phyloP scores from a whole-genome alignment of 1,140 invertebrate species.

The Drosophila pachea region DNA sequence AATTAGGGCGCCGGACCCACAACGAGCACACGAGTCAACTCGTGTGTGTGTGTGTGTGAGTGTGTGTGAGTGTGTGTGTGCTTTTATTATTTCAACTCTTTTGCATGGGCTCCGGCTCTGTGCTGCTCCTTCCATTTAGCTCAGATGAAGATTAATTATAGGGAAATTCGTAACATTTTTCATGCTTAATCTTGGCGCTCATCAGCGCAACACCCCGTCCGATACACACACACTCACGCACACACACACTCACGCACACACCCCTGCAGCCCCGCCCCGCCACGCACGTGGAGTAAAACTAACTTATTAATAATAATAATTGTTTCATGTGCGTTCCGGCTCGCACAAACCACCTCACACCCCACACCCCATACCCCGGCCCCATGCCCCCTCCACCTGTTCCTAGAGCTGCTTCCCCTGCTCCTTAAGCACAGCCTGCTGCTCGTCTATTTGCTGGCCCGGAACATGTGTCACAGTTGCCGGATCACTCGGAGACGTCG shows the following conservation, averaged over 20 bases:
- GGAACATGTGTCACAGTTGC: conserved; percentile 46
- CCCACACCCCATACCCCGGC: neutral
- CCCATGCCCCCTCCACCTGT: neutral
- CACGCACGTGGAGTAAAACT: conserved; percentile 61
- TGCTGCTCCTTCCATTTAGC: conserved; percentile 28
- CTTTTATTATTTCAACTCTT: conserved; percentile 76
- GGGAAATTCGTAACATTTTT: conserved; percentile 73
- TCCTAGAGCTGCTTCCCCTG: no score
- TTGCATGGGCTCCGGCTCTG: conserved; percentile 52
- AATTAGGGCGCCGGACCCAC: conserved; percentile 28
- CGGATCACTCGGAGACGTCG: conserved; percentile 28
- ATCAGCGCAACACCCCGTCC: conserved; percentile 27
- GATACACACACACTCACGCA: neutral
- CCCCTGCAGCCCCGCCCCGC: neutral
- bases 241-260: neutral
- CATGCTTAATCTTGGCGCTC: conserved; percentile 71
- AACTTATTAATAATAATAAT: conserved; percentile 77
- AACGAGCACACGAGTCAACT: neutral
- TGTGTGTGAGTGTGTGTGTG: conserved; percentile 46
- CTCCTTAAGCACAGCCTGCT: conserved; percentile 12
- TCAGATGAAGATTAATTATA: conserved; percentile 74
- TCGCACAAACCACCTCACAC: neutral
- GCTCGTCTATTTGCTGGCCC: conserved; percentile 37
- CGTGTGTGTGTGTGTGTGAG: conserved; percentile 14
- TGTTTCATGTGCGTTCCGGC: conserved; percentile 59